phyloP scores from a whole-genome alignment of 2,888 invertebrate genomes.

The Drosophila merina region DNA sequence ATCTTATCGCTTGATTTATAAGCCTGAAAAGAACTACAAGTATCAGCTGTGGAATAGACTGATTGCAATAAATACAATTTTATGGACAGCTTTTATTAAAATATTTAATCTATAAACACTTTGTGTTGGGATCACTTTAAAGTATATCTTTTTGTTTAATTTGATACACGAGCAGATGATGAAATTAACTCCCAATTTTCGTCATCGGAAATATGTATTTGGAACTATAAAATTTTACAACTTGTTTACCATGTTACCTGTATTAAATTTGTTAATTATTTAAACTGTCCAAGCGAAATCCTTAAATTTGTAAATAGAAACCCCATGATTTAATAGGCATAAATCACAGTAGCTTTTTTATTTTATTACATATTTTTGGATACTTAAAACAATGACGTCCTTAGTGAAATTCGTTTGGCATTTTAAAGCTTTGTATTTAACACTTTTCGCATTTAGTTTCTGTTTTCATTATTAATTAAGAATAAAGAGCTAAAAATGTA shows the following conservation, averaged over 20 bases:
- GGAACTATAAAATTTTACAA: neutral
- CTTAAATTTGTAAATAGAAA: neutral
- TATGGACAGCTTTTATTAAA: neutral
- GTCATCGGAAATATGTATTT: neutral
- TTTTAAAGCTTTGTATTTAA: too few species aligned
- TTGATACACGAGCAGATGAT: neutral
- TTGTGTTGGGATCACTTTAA: too few species aligned
- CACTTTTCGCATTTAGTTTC: neutral
- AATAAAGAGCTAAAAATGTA: too few species aligned
- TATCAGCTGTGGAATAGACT: slow-evolving; percentile 18
- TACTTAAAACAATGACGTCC: neutral
- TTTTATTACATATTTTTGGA: neutral
- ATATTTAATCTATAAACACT: slow-evolving; percentile 16
- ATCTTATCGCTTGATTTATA: slow-evolving; percentile 38
- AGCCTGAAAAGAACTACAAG: neutral
- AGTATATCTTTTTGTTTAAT: neutral
- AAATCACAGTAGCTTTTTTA: neutral
- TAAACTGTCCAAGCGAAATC: neutral
- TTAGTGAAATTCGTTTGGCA: too few species aligned
- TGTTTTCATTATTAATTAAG: neutral
- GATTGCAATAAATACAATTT: slow-evolving; percentile 14
- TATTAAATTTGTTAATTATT: neutral
- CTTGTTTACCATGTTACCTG: neutral
- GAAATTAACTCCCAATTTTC: neutral
- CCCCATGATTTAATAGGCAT: slow-evolving; percentile 5